These are phyloP conservation scores for Poeciliopsis occidentalis DNA, from an alignment of 2,113 vertebrate genomes.

Conservation along the genomic window DNA sequence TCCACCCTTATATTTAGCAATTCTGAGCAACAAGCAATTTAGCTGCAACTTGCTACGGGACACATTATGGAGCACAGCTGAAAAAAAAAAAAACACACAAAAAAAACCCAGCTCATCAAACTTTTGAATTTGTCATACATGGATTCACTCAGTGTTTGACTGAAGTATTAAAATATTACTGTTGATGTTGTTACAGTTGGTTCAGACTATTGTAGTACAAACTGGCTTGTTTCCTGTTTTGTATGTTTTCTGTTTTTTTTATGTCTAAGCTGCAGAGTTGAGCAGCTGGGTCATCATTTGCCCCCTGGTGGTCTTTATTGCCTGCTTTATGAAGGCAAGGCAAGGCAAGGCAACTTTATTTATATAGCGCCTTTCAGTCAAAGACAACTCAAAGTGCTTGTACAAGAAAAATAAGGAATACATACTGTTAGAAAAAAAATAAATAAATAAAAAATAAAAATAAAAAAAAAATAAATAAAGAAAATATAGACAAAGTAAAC, in stretches of 20 bases:
- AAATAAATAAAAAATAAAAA: too few species aligned
- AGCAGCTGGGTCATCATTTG: constrained; percentile 31
- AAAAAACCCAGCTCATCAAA: constrained; percentile 22
- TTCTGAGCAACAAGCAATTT: constrained; percentile 52
- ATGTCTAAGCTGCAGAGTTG: constrained; percentile 27
- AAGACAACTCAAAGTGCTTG: too few species aligned
- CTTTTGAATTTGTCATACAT: constrained; percentile 20
- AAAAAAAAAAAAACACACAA: constrained; percentile 16
- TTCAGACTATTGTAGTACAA: constrained; percentile 10
- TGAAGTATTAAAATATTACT: neutral
- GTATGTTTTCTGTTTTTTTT: constrained; percentile 2
- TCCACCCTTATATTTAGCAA: constrained; percentile 43
- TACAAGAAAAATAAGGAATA: too few species aligned
- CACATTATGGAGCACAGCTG: constrained; percentile 29
- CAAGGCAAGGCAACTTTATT: too few species aligned
- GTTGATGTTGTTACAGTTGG: constrained; percentile 6
- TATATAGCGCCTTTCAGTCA: too few species aligned
- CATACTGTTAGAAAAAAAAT: too few species aligned
- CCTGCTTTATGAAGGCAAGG: constrained; percentile 34
- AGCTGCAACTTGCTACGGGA: constrained; percentile 44
- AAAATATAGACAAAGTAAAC: too few species aligned
- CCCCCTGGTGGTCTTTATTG: constrained; percentile 23
- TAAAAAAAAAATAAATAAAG: too few species aligned
- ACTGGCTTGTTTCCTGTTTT: constrained; percentile 58
- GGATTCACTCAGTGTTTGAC: neutral